Evolutionary conservation across 2,888 invertebrate genomes (phyloP).

Genomic region (Liposcelis brunnea): DNA sequence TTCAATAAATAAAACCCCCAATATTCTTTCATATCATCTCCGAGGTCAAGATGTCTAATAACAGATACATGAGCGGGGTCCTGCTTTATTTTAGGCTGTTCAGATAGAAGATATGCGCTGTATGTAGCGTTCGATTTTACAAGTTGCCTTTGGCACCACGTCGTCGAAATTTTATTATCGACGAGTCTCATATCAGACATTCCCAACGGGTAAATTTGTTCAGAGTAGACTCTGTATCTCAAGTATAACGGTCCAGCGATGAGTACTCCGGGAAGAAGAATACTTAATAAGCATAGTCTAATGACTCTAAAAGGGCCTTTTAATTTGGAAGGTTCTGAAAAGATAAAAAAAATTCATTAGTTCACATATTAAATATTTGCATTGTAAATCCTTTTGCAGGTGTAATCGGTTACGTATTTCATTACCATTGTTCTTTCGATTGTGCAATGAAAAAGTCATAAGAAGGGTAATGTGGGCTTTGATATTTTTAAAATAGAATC

Average conservation of each 20-base stretch:
- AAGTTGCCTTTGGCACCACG: conserved; percentile 63
- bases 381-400: too few species aligned
- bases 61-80: conserved; percentile 45
- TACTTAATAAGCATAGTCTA: conserved; percentile 42
- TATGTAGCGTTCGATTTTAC: conserved; percentile 54
- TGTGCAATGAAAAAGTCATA: too few species aligned
- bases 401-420: too few species aligned
- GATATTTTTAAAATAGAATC: too few species aligned
- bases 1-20: conserved; percentile 65
- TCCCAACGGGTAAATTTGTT: conserved; percentile 52
- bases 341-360: background rate
- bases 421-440: too few species aligned
- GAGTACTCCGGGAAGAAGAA: conserved; percentile 46
- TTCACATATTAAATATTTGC: too few species aligned
- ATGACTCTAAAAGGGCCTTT: conserved; percentile 40
- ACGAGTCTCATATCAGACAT: conserved; percentile 60
- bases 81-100: conserved; percentile 37
- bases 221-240: conserved; percentile 49
- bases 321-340: conserved; percentile 15
- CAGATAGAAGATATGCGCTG: conserved; percentile 53
- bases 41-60: conserved; percentile 48
- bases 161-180: conserved; percentile 54
- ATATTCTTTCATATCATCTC: conserved; percentile 66
- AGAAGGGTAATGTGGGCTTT: too few species aligned
- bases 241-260: conserved; percentile 51